Conservation (phyloP, 2,797 vertebrate species). For the Gallinago solitaria region DNA sequence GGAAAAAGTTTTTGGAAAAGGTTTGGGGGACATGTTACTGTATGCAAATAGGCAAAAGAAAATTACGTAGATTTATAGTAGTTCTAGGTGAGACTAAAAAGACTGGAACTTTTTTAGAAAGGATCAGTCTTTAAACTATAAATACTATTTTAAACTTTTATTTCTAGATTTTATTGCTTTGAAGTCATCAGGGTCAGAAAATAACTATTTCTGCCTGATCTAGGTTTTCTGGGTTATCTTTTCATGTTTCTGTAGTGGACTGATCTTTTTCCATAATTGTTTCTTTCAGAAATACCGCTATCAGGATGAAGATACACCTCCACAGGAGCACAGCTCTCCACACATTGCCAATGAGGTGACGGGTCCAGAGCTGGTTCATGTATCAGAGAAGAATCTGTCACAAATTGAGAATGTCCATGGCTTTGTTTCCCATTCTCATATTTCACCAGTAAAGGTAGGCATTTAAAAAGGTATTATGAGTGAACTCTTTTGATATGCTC, state of each 20-base stretch:
- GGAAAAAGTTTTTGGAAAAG: not conserved
- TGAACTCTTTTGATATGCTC: not conserved
- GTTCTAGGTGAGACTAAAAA: not conserved
- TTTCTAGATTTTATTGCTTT: not conserved
- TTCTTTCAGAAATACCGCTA: constrained; percentile 89
- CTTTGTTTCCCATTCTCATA: constrained; percentile 93
- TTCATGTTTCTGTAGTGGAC: not conserved
- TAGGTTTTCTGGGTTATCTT: not conserved
- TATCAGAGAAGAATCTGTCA: constrained; percentile 92
- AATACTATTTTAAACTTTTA: not conserved
- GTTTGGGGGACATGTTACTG: not conserved
- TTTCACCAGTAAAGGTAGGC: constrained; percentile 95
- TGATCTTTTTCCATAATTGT: not conserved
- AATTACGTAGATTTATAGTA: not conserved
- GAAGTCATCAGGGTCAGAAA: not conserved
- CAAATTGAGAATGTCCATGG: constrained; percentile 94
- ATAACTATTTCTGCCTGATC: not conserved
- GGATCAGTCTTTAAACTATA: not conserved
- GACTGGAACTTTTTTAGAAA: not conserved
- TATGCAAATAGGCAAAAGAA: not conserved
- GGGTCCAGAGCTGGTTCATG: constrained; percentile 90
- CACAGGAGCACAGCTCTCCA: constrained; percentile 88
- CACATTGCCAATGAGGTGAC: constrained; percentile 83
- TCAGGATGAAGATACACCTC: constrained; percentile 88
- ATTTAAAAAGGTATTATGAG: not conserved